A percentile compares a stretch with the other conserved stretches of the same genome.
Conservation (phyloP, 2,113 vertebrate species). For the Brachypodius melanocephalos region DNA sequence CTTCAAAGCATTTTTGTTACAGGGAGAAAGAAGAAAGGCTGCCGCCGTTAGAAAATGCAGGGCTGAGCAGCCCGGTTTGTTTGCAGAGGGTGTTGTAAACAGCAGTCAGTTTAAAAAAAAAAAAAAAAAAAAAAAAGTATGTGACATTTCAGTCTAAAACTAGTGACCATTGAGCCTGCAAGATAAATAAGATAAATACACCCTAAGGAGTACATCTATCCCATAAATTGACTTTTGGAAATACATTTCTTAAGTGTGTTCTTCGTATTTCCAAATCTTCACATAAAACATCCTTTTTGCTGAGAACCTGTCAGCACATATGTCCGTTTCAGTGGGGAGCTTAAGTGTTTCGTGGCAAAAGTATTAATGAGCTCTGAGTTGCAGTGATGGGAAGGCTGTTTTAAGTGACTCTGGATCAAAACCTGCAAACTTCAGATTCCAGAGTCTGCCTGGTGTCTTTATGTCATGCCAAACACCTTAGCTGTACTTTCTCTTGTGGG, state of each 20-base stretch:
- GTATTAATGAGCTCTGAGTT: neutral
- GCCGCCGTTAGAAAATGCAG: conserved; percentile 57
- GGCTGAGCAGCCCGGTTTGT: conserved; percentile 43
- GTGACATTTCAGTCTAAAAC: neutral
- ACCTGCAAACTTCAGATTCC: neutral
- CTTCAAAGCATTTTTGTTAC: conserved; percentile 77
- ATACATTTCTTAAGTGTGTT: neutral
- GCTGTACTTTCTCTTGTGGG: neutral
- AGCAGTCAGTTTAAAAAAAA: neutral
- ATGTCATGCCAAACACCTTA: neutral
- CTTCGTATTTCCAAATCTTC: neutral
- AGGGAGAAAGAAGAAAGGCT: conserved; percentile 62
- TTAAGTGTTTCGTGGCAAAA: neutral
- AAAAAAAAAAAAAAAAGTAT: neutral
- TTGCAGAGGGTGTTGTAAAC: conserved; percentile 54
- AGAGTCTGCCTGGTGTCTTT: neutral
- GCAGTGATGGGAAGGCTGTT: neutral
- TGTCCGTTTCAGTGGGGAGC: neutral
- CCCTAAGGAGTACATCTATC: neutral
- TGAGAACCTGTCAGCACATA: neutral
- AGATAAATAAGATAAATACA: neutral
- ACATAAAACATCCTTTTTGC: neutral
- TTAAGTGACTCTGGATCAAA: neutral
- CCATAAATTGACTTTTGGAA: neutral
- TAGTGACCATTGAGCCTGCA: neutral